Evolutionary conservation across 2,113 vertebrate species (phyloP).

Genomic region (Sinocyclocheilus rhinocerous): DNA sequence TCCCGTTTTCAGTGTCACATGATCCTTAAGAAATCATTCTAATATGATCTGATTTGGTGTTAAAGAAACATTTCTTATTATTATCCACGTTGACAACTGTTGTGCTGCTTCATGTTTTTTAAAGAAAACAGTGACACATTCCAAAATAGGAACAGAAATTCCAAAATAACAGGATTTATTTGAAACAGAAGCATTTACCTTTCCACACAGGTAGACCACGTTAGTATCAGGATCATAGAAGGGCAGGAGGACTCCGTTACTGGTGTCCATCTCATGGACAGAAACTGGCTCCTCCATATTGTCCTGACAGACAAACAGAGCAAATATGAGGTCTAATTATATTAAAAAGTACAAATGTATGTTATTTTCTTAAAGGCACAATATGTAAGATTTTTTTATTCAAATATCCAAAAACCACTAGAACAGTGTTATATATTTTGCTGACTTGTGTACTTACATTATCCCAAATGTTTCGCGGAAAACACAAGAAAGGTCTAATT

Average conservation of each 20-base stretch:
- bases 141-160: background rate
- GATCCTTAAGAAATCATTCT: background rate
- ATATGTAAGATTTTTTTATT: too few relatives aligned
- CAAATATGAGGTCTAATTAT: background rate
- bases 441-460: too few relatives aligned
- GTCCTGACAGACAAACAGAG: constrained; percentile 72
- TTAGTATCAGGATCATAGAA: constrained; percentile 95
- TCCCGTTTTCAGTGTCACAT: background rate
- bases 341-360: background rate
- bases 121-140: background rate
- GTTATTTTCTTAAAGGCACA: background rate
- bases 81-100: background rate
- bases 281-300: constrained; percentile 91
- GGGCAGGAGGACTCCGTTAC: constrained; percentile 93
- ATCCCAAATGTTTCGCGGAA: background rate
- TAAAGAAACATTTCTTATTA: background rate
- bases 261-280: constrained; percentile 94
- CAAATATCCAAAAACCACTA: too few relatives aligned
- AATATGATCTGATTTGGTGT: background rate
- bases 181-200: constrained; percentile 73
- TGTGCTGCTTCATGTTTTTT: background rate
- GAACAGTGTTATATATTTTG: too few relatives aligned
- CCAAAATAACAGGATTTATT: background rate
- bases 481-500: background rate
- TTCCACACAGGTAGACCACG: constrained; percentile 94